Evolutionary conservation across 2,888 invertebrate species (phyloP), one percentile per base, ranked within the genome.

Genomic region (Xylota sylvarum): DNA sequence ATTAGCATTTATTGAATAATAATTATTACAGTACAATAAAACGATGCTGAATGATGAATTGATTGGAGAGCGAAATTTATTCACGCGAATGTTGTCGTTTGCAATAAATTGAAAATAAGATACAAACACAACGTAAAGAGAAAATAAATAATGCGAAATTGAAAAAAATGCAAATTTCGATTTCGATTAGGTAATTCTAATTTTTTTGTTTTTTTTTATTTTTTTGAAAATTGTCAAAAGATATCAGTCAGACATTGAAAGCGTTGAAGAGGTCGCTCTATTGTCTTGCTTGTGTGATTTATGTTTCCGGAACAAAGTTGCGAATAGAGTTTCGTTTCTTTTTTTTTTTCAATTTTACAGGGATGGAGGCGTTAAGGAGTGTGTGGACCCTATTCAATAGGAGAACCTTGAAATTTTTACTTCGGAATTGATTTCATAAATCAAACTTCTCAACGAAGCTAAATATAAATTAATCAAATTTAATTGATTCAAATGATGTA

Each of bases 1-100:
- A 80, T 85, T 80, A 80, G 70, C 81, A 85, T 77, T 77, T 78
- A 77, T 73, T 78, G 67, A 82, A 77, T 86, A 73, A 56, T 73
- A 65, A 69, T 79, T 80, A 72, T 37, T 40, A 50, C 40, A 23
- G 10, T 55, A 35, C 40, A 78, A 60, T 65, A 64, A 55, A 65
- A 10, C 14, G 70, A 23, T 48, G 32, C 27, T 19, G 17, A 2
- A 5, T 46, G 79, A 72, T 73, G 52, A 58, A 80, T 72, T 50
- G 37, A 43, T 48, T 32, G 17, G 9, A 30, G 35, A 23, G 30
- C 17, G 64, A 65, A 73, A 72, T 73, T 58, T 50, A 67, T 73
- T 65, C 40, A 65, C 30, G 43, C 55, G 14, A 69, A 52, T 60
- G 50, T 58, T 48, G 46, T 65, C 35, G 35, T 32, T 58, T 46